Evolutionary conservation across 2,888 invertebrate genomes (phyloP).

Genomic region (Eupithecia centaureata): DNA sequence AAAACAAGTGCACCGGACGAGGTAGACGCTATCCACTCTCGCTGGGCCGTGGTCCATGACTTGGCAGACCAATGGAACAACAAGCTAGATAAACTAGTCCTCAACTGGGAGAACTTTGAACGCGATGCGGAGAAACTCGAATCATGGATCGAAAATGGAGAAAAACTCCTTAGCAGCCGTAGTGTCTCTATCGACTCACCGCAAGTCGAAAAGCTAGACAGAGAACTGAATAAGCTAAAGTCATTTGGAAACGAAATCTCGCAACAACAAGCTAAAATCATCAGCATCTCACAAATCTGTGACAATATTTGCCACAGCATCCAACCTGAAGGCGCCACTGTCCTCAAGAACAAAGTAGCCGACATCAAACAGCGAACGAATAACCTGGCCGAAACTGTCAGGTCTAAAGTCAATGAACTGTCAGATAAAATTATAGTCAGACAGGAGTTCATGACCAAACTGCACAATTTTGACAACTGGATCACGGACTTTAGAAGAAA

Average conservation of each 20-base stretch:
- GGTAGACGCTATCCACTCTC: constrained; percentile 91
- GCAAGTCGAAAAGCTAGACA: constrained; percentile 89
- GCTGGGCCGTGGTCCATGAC: constrained; percentile 94
- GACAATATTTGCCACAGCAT: constrained; percentile 91
- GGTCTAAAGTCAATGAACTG: constrained; percentile 90
- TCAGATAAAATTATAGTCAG: constrained; percentile 92
- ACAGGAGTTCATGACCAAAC: constrained; percentile 92
- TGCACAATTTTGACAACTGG: constrained; percentile 92
- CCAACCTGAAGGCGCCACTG: constrained; percentile 89
- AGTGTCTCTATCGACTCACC: constrained; percentile 87
- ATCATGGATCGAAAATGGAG: constrained; percentile 89
- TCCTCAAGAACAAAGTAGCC: constrained; percentile 88
- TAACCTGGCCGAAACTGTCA: constrained; percentile 89
- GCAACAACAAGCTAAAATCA: constrained; percentile 92
- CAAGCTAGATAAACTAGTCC: constrained; percentile 90
- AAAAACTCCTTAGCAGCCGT: constrained; percentile 84
- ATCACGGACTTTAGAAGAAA: constrained; percentile 89
- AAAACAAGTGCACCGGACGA: constrained; percentile 92
- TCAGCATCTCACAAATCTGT: constrained; percentile 90
- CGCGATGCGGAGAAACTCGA: constrained; percentile 89
- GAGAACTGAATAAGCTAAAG: constrained; percentile 89
- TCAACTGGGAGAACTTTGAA: constrained; percentile 93
- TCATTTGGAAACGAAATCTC: constrained; percentile 93
- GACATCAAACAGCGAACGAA: constrained; percentile 90
- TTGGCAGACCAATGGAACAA: constrained; percentile 90